phyloP scores from a whole-genome alignment of 2,113 vertebrate genomes.

The Corythornis cristatus region DNA sequence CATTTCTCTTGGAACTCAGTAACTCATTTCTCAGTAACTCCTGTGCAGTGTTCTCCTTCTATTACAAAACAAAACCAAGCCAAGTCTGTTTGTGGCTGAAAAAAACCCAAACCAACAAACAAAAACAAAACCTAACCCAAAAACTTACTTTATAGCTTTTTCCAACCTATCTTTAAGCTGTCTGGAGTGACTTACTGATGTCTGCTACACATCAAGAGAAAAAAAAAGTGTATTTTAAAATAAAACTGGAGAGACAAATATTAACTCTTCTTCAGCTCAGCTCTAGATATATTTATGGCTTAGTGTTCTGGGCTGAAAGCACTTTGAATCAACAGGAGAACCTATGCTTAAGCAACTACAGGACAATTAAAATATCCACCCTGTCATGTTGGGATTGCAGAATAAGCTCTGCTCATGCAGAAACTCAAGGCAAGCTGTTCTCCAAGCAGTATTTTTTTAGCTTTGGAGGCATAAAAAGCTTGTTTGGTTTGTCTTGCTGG shows the following conservation, averaged over 20 bases:
- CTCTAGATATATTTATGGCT: constrained; percentile 45
- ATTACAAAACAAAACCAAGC: background rate
- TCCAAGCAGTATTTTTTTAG: constrained; percentile 36
- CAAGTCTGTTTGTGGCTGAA: constrained; percentile 11
- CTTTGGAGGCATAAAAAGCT: background rate
- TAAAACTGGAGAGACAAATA: constrained; percentile 17
- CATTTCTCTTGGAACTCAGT: background rate
- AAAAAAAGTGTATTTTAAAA: constrained; percentile 33
- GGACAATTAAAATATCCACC: constrained; percentile 57
- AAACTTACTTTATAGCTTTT: constrained; percentile 1
- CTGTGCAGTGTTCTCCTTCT: background rate
- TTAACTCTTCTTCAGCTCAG: background rate
- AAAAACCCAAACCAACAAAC: background rate
- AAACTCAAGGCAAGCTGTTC: background rate
- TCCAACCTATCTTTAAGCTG: constrained; percentile 50
- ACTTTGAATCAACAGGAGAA: constrained; percentile 60
- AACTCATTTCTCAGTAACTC: background rate
- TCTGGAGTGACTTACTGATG: constrained; percentile 16
- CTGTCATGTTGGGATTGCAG: constrained; percentile 7
- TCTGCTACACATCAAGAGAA: background rate
- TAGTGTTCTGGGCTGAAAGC: constrained; percentile 42
- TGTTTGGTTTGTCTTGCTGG: constrained; percentile 11
- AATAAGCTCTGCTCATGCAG: background rate
- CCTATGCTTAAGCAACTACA: constrained; percentile 48
- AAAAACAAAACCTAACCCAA: background rate